Conservation (phyloP, 2,888 invertebrate genomes). For the Drosophila anomelani region DNA sequence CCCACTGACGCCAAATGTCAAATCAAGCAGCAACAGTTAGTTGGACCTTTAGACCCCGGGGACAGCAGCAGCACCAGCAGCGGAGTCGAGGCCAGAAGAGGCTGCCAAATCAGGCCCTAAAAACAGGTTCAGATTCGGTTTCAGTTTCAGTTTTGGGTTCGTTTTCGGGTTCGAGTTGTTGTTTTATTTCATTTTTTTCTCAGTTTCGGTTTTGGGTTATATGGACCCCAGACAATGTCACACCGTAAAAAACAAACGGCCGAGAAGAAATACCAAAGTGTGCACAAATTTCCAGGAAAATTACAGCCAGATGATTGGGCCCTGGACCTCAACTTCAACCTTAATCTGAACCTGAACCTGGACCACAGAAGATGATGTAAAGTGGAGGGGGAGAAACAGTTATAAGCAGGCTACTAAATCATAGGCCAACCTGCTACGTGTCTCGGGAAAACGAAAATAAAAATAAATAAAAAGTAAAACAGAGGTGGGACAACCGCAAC, state of each 20-base stretch:
- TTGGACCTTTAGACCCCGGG: constrained; percentile 72
- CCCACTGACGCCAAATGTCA: constrained; percentile 82
- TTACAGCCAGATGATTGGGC: constrained; percentile 74
- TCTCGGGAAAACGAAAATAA: constrained; percentile 55
- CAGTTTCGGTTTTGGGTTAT: constrained; percentile 21
- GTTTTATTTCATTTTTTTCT: neutral
- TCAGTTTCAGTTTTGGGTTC: constrained; percentile 47
- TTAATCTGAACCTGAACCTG: constrained; percentile 32
- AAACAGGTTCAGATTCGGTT: constrained; percentile 74
- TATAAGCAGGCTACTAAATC: constrained; percentile 82
- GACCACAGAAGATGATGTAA: constrained; percentile 56
- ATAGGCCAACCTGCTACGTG: constrained; percentile 81
- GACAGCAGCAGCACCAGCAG: neutral
- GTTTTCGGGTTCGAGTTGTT: constrained; percentile 40
- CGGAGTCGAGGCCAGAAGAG: constrained; percentile 20
- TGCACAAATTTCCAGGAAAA: constrained; percentile 84
- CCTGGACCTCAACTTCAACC: constrained; percentile 24
- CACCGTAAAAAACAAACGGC: constrained; percentile 62
- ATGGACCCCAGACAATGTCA: constrained; percentile 70
- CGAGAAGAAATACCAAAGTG: constrained; percentile 80
- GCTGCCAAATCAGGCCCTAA: constrained; percentile 77
- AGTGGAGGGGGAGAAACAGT: constrained; percentile 69
- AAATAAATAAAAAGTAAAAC: constrained; percentile 53
- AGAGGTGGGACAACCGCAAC: constrained; percentile 35
- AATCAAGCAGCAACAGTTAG: constrained; percentile 78